Percentiles rank a stretch among this genome's conserved stretches.
Conservation (phyloP, 2,113 vertebrate species). For the Atractosteus spatula region DNA sequence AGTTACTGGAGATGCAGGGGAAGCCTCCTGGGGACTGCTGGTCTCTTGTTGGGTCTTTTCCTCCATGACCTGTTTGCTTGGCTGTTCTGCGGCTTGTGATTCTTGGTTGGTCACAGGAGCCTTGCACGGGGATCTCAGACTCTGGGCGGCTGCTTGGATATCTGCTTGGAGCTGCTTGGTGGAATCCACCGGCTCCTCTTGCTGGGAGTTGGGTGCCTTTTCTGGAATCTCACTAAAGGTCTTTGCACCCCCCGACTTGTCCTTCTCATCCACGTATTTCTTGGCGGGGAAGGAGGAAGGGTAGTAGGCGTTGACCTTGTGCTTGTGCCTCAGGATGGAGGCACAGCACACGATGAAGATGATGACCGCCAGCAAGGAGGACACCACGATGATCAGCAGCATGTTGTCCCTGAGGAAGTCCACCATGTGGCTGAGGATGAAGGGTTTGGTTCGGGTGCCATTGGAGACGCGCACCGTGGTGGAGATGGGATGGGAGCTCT, state of each 20-base stretch:
- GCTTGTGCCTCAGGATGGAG: constrained; percentile 82
- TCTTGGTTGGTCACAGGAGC: constrained; percentile 50
- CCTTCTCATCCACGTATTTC: constrained; percentile 74
- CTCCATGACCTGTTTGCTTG: constrained; percentile 6
- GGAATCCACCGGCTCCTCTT: constrained; percentile 60
- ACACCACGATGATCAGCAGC: constrained; percentile 84
- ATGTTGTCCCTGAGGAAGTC: constrained; percentile 84
- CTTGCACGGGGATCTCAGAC: constrained; percentile 72
- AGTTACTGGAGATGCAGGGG: background rate
- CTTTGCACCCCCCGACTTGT: constrained; percentile 56
- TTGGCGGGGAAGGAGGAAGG: constrained; percentile 80
- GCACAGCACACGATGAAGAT: constrained; percentile 89
- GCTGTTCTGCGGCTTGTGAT: constrained; percentile 51
- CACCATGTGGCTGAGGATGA: constrained; percentile 75
- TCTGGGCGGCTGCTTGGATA: constrained; percentile 74
- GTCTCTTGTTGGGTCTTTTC: constrained; percentile 40
- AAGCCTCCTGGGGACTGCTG: constrained; percentile 40
- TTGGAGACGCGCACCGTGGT: constrained; percentile 60
- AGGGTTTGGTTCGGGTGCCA: constrained; percentile 70
- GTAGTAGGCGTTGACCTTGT: constrained; percentile 88
- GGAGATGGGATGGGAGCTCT: constrained; percentile 19
- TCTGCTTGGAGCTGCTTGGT: constrained; percentile 75
- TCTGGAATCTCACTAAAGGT: constrained; percentile 70
- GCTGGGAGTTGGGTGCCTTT: constrained; percentile 33
- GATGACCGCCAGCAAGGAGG: constrained; percentile 81